phyloP scores from a whole-genome alignment of 2,797 vertebrate genomes.

The Hippopotamyrus pictus region DNA sequence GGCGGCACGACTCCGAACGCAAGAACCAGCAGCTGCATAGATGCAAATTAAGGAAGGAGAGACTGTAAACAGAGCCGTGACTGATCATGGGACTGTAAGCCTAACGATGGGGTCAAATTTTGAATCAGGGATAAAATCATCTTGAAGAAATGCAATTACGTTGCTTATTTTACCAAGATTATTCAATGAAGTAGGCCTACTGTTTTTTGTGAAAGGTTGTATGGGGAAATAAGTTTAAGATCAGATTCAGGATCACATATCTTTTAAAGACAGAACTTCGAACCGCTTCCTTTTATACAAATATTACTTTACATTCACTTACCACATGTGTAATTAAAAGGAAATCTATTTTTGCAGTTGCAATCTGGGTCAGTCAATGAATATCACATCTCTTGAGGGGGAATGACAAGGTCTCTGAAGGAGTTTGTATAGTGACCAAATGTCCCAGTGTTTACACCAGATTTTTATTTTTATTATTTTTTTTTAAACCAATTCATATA shows the following conservation, averaged over 20 bases:
- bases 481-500: background rate
- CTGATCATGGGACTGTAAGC: background rate
- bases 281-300: background rate
- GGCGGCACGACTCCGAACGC: background rate
- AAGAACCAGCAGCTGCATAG: background rate
- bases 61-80: background rate
- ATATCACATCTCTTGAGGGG: background rate
- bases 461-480: background rate
- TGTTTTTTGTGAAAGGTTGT: background rate
- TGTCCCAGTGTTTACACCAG: background rate
- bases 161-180: background rate
- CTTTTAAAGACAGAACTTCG: background rate
- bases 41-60: background rate
- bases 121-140: background rate
- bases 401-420: background rate
- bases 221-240: background rate
- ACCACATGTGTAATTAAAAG: background rate
- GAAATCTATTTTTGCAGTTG: background rate
- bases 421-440: background rate
- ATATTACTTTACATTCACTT: background rate
- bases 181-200: background rate
- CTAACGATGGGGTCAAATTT: background rate
- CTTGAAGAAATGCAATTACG: background rate
- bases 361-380: background rate
- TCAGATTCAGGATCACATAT: background rate